Evolutionary conservation across 1,140 invertebrate genomes (phyloP).

Genomic region (Dolichoris vasculosae): DNA sequence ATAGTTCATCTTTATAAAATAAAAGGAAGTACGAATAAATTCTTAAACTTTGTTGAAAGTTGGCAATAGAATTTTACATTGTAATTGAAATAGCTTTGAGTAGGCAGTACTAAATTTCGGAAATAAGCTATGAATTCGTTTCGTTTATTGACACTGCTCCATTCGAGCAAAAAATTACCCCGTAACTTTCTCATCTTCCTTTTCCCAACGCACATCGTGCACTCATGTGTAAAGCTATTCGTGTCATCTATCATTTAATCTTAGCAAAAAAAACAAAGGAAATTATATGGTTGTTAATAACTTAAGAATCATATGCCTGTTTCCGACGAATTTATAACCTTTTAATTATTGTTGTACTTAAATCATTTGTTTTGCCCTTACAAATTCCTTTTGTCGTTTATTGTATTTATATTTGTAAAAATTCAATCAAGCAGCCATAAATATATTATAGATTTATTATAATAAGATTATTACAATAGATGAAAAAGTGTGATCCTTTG

Average conservation of each 20-base stretch:
- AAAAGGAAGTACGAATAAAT: conserved; percentile 4
- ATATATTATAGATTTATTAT: neutral
- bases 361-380: neutral
- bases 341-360: neutral
- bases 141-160: neutral
- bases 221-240: conserved; percentile 9
- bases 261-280: neutral
- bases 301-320: neutral
- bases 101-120: neutral
- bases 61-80: neutral
- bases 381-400: neutral
- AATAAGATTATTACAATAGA: neutral
- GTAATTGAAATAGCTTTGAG: neutral
- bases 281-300: conserved; percentile 1
- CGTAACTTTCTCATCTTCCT: neutral
- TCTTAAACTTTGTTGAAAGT: neutral
- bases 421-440: neutral
- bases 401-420: neutral
- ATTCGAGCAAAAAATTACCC: no score
- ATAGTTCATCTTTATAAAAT: neutral
- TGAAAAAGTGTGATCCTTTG: no score
- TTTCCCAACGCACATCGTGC: neutral
- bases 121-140: neutral
- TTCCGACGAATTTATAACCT: neutral
- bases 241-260: neutral